These are phyloP conservation scores for Graphium colonna DNA, from an alignment of 2,888 invertebrate genomes.

Conservation along the genomic window DNA sequence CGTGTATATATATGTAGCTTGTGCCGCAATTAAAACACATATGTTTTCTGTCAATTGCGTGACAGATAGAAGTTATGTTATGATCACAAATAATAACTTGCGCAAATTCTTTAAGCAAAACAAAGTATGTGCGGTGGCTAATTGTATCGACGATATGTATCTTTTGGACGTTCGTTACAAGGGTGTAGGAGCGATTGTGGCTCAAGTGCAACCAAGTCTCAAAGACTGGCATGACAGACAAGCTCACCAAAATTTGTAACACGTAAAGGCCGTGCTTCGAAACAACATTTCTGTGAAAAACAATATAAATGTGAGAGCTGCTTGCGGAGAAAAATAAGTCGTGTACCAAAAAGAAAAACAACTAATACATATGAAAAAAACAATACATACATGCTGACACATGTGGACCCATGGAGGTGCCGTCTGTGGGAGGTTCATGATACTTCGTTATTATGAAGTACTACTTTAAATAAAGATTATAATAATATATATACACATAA, in stretches of 20 bases:
- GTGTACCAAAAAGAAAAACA: not conserved
- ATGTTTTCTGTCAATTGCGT: too few relatives aligned
- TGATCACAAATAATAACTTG: too few relatives aligned
- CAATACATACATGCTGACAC: slow-evolving; percentile 32
- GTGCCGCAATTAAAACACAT: too few relatives aligned
- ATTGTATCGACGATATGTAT: too few relatives aligned
- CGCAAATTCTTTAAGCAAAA: too few relatives aligned
- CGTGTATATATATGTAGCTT: too few relatives aligned
- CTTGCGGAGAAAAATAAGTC: not conserved
- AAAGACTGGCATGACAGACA: slow-evolving; percentile 24
- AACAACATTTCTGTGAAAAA: slow-evolving; percentile 14
- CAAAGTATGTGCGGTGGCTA: too few relatives aligned
- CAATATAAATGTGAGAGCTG: slow-evolving; percentile 20
- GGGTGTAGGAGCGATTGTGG: slow-evolving; percentile 3
- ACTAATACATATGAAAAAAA: slow-evolving; percentile 26
- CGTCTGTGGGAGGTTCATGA: slow-evolving; percentile 29
- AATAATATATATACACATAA: slow-evolving; percentile 24
- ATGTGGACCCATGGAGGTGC: slow-evolving; percentile 32
- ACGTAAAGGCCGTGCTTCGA: slow-evolving; percentile 15
- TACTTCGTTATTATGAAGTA: slow-evolving; percentile 34
- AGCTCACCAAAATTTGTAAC: slow-evolving; percentile 22
- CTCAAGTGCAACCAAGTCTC: not conserved
- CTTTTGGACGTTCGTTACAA: too few relatives aligned
- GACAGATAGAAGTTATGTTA: too few relatives aligned
- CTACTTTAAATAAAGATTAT: slow-evolving; percentile 33